Evolutionary conservation across 1,140 invertebrate genomes (phyloP).

Genomic region (Arctopsyche grandis): DNA sequence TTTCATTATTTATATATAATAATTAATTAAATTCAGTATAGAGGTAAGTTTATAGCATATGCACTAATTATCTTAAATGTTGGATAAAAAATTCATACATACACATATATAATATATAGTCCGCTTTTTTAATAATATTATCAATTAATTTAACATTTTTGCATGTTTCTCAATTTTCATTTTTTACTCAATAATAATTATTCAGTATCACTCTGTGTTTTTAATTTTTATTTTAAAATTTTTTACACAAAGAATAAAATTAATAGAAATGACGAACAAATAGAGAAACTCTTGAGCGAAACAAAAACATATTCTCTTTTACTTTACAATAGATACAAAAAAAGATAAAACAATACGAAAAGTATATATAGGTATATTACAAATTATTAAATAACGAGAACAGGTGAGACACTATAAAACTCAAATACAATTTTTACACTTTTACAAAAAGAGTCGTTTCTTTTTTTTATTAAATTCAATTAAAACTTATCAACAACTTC

Average conservation of each 20-base stretch:
- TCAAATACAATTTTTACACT: slow-evolving; percentile 38
- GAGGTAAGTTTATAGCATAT: slow-evolving; percentile 55
- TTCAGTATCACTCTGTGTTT: slow-evolving; percentile 1
- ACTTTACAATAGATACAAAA: slow-evolving; percentile 52
- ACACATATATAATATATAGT: slow-evolving; percentile 49
- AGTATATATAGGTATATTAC: slow-evolving; percentile 46
- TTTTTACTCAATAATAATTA: background rate
- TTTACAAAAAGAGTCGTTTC: background rate
- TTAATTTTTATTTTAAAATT: background rate
- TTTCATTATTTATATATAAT: slow-evolving; percentile 54
- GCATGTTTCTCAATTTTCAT: slow-evolving; percentile 20
- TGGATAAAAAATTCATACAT: slow-evolving; percentile 54
- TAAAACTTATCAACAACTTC: slow-evolving; percentile 14
- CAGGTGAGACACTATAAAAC: slow-evolving; percentile 39
- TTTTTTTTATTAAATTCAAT: background rate
- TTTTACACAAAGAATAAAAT: background rate
- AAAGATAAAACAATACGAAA: slow-evolving; percentile 38
- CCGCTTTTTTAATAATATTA: slow-evolving; percentile 47
- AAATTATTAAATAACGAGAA: slow-evolving; percentile 43
- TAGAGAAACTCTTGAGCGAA: slow-evolving; percentile 45
- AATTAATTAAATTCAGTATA: slow-evolving; percentile 55
- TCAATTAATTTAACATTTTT: slow-evolving; percentile 48
- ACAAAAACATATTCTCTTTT: slow-evolving; percentile 33
- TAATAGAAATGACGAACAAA: slow-evolving; percentile 30
- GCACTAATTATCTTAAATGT: slow-evolving; percentile 54